A percentile compares a stretch with the other conserved stretches of the same genome.
phyloP scores from a whole-genome alignment of 2,113 vertebrate genomes.

The Python bivittatus region DNA sequence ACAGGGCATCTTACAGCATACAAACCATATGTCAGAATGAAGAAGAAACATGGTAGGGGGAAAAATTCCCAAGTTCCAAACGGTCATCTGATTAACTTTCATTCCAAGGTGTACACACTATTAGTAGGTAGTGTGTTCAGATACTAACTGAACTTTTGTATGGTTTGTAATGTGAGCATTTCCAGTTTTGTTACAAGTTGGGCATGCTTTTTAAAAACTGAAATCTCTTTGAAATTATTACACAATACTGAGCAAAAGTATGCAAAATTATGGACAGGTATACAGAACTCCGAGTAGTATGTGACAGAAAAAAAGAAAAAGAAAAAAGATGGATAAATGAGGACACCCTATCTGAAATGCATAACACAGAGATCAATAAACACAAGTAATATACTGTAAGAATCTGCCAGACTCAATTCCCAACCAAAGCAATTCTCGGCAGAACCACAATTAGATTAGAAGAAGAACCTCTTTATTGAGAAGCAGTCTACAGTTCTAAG shows the following conservation, averaged over 20 bases:
- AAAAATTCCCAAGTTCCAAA: neutral
- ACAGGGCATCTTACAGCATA: neutral
- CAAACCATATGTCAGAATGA: neutral
- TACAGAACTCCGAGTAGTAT: neutral
- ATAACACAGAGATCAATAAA: neutral
- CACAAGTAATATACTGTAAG: neutral
- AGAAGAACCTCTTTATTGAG: no score
- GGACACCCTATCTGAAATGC: no score
- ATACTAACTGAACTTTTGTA: no score
- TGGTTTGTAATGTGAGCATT: neutral
- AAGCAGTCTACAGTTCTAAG: no score
- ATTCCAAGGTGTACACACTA: neutral
- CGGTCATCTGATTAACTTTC: neutral
- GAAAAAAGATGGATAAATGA: neutral
- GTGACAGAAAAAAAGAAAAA: neutral
- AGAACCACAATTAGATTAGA: no score
- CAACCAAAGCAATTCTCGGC: no score
- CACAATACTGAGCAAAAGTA: neutral
- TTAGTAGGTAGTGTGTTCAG: no score
- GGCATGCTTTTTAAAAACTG: neutral
- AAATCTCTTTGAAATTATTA: neutral
- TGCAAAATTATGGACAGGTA: neutral
- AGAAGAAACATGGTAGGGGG: neutral
- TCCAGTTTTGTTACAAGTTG: neutral
- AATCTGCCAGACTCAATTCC: no score